These are phyloP conservation scores for Morpho deidamia DNA, from an alignment of 2,888 invertebrate genomes.

Conservation along the genomic window DNA sequence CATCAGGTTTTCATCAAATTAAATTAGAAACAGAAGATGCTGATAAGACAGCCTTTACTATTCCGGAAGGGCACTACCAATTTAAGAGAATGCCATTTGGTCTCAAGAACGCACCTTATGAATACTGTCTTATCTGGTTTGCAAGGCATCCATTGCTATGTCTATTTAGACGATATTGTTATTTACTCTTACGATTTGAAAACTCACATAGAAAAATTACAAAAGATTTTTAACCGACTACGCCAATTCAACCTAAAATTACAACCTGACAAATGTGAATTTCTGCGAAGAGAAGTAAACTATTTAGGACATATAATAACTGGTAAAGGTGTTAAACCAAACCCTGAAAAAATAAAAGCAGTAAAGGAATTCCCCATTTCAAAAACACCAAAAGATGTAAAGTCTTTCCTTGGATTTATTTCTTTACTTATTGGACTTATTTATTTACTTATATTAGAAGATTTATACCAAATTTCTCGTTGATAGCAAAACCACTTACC, in stretches of 20 bases:
- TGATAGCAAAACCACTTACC: slow-evolving; percentile 29
- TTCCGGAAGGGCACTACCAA: neutral
- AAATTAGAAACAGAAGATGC: neutral
- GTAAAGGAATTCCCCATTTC: slow-evolving; percentile 16
- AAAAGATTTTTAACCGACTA: slow-evolving; percentile 32
- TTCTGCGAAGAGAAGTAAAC: neutral
- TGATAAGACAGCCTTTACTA: neutral
- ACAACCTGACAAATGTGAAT: slow-evolving; percentile 33
- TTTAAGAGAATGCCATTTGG: neutral
- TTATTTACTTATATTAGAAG: slow-evolving; percentile 43
- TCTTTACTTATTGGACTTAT: no score
- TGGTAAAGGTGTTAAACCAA: neutral
- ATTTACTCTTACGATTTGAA: neutral
- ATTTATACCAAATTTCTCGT: slow-evolving; percentile 39
- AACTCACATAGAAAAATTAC: neutral
- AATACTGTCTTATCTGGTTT: slow-evolving; percentile 21
- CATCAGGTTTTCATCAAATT: slow-evolving; percentile 23
- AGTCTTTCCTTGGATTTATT: slow-evolving; percentile 30
- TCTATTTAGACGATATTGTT: neutral
- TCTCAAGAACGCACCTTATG: neutral
- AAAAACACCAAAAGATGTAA: slow-evolving; percentile 22
- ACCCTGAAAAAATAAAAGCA: slow-evolving; percentile 8
- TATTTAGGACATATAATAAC: neutral
- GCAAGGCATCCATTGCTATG: slow-evolving; percentile 24
- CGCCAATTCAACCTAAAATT: slow-evolving; percentile 29